These are phyloP conservation scores for Noturus placidus DNA, from an alignment of 2,113 vertebrate species.

Conservation along the genomic window DNA sequence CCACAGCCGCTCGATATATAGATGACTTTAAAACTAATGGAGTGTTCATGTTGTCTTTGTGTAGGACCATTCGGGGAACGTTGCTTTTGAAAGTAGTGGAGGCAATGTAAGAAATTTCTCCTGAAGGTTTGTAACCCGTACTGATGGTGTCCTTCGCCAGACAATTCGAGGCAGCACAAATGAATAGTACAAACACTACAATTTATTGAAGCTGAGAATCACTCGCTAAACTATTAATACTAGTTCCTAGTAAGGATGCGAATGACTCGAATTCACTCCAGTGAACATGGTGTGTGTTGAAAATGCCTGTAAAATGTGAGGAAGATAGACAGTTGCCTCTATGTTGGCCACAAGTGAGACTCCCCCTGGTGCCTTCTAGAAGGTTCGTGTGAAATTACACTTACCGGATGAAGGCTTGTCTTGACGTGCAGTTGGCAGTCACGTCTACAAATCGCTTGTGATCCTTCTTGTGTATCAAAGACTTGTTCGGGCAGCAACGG, in stretches of 20 bases:
- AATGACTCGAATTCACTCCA: no score
- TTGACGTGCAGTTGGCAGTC: not conserved
- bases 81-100: not conserved
- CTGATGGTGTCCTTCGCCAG: not conserved
- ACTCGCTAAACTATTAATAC: not conserved
- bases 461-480: not conserved
- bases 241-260: not conserved
- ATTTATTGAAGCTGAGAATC: not conserved
- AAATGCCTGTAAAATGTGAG: no score
- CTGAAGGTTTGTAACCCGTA: not conserved
- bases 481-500: not conserved
- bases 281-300: no score
- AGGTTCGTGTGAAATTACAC: not conserved
- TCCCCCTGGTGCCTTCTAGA: not conserved
- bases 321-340: not conserved
- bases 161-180: not conserved
- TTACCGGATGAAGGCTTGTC: not conserved
- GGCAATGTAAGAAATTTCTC: not conserved
- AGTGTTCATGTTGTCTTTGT: no score
- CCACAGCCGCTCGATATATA: no score
- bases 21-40: not conserved
- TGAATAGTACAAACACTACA: not conserved
- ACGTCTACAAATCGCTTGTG: not conserved
- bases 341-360: not conserved
- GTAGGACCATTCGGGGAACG: not conserved